Evolutionary conservation across 2,797 vertebrate species (phyloP), one percentile per base, ranked within the genome.

Genomic region (Botia kubotai): DNA sequence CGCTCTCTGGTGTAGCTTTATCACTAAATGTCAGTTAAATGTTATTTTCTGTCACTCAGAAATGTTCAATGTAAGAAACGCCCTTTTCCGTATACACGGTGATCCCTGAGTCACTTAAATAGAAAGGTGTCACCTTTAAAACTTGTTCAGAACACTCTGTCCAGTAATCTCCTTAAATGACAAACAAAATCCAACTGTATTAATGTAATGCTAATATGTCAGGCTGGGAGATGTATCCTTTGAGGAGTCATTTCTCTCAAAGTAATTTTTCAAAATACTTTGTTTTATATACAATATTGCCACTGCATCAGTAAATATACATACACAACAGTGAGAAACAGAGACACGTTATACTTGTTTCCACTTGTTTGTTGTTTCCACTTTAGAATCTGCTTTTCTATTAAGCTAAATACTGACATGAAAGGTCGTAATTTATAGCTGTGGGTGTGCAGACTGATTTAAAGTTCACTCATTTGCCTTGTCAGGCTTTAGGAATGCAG

Each of bases 401-500:
- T 46, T 46, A 10, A 10, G 43, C 43, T 46, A 10, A 46, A 46
- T 10, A 46, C 10, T 46, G 10, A 63, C 21, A 74, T 13, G 6
- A 14, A 6, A 16, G 12, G 6, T 53, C 2, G 8, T 11, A 53
- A 4, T 1, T 65, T 62, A 14, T 12, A 21, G n/a, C 6, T 43
- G 0, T 77, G 19, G 68, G 0, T 52, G 6, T 33, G 17, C 16
- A 23, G 36, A 50, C 23, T 60, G 21, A 36, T 16, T 13, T 33
- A 16, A 19, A 67, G 46, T 13, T 53, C 7, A 39, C 50, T 17
- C 4, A 43, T 68, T 67, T 57, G 63, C 4, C 33, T 48, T 0
- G 23, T 3, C 83, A 97, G 96, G 85, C 87, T 70, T 91, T 93
- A 55, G 92, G 93, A 52, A 93, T 95, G 93, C 91, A 94, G 80